phyloP scores from a whole-genome alignment of 2,888 invertebrate species.

The Keiferia lycopersicella region DNA sequence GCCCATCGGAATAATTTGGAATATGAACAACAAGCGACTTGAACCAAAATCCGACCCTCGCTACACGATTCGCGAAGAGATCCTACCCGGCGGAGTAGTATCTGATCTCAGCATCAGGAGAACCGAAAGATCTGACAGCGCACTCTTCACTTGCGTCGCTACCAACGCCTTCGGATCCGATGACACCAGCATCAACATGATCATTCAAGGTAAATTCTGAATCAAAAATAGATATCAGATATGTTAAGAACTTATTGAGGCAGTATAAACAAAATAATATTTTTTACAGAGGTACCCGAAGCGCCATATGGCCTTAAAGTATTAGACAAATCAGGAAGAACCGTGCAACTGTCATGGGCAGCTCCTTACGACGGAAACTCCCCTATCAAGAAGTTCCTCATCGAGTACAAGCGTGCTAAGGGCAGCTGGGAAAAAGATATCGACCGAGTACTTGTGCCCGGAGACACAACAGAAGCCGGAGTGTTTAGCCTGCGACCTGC shows the following conservation, averaged over 20 bases:
- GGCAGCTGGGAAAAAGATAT: slow-evolving; percentile 87
- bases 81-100: slow-evolving; percentile 91
- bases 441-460: slow-evolving; percentile 93
- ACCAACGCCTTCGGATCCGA: slow-evolving; percentile 97
- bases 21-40: slow-evolving; percentile 95
- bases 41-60: slow-evolving; percentile 94
- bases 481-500: slow-evolving; percentile 94
- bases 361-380: slow-evolving; percentile 96
- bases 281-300: slow-evolving; percentile 88
- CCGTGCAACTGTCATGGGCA: slow-evolving; percentile 95
- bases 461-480: slow-evolving; percentile 93
- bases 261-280: neutral
- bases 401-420: slow-evolving; percentile 94
- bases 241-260: neutral
- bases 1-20: slow-evolving; percentile 97
- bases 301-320: slow-evolving; percentile 94
- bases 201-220: slow-evolving; percentile 88
- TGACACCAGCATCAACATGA: slow-evolving; percentile 97
- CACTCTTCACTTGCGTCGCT: slow-evolving; percentile 94
- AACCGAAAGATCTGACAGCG: slow-evolving; percentile 93
- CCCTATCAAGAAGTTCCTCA: slow-evolving; percentile 92
- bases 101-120: slow-evolving; percentile 94
- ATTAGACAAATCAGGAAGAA: slow-evolving; percentile 93
- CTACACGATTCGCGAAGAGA: slow-evolving; percentile 93
- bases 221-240: neutral